Evolutionary conservation across 2,888 invertebrate species (phyloP), one percentile per base, ranked within the genome.

Genomic region (Neoitamus cyanurus): DNA sequence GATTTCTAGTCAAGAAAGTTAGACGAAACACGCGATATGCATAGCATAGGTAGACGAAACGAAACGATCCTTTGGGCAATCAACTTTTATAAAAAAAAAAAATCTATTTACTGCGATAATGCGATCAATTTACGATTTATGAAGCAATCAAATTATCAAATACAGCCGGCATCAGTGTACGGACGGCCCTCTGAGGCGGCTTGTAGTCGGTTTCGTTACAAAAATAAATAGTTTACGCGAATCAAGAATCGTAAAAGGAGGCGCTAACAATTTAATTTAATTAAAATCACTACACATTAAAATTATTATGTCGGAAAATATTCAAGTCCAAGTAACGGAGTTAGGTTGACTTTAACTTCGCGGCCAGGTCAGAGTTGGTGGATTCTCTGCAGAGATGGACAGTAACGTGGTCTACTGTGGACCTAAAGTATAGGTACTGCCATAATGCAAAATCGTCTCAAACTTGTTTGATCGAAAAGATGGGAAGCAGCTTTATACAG

Each of bases 271-370:
- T 70, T 70, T 31, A 77, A 77, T 77, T 77, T 77, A 77, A 42
- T 77, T 42, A 77, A 77, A 77, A 77, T 77, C 77, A 77, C 77
- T 77, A 77, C 77, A 77, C 77, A 77, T 77, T 77, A 77, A 77
- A 77, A 77, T 77, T 37, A 37, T 58, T 58, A 7, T 20, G 25
- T 70, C 77, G 46, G 77, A 30, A 77, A 77, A 77, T 75, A 25
- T 58, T 73, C 73, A 34, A 73, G 36, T 73, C 9, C 20, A 36
- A 73, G 31, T 73, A 73, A 73, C 73, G 73, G 73, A 73, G 73
- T 73, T 73, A 73, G 37, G 73, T 73, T 73, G 73, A 73, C 37
- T 73, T n/a, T 36, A 58, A 58, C 20, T 58, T 58, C 58, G 58
- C 58, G 58, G 2, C 20, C 58, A 34, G 58, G 58, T 25, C 48